These are phyloP conservation scores for Hoplodrina ambigua DNA, from an alignment of 2,888 invertebrate species.

Conservation along the genomic window DNA sequence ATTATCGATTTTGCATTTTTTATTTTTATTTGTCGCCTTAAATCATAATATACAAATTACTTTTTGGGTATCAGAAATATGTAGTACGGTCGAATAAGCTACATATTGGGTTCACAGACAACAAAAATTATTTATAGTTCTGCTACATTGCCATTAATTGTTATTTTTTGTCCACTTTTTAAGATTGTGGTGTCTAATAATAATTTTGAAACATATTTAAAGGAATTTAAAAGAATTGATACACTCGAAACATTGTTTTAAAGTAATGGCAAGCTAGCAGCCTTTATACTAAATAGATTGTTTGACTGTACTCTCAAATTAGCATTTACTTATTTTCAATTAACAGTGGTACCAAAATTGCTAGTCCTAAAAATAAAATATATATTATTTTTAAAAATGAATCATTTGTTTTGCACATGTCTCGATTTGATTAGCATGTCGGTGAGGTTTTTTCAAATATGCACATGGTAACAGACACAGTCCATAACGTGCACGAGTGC, in stretches of 20 bases:
- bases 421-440: background rate
- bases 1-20: background rate
- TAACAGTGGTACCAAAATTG: background rate
- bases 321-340: background rate
- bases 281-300: no score
- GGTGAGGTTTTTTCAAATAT: background rate
- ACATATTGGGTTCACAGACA: no score
- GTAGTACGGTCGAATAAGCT: no score
- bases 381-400: background rate
- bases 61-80: background rate
- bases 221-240: no score
- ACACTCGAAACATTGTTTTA: no score
- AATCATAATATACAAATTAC: background rate
- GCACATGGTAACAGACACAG: background rate
- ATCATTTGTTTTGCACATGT: conserved; percentile 3
- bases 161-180: no score
- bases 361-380: conserved; percentile 9
- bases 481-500: background rate
- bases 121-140: no score
- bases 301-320: background rate
- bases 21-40: background rate
- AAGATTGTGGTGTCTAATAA: no score
- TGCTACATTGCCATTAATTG: no score
- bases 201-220: no score
- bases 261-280: no score